Conservation (phyloP, 2,797 vertebrate genomes). For the Chloroceryle amazona region DNA sequence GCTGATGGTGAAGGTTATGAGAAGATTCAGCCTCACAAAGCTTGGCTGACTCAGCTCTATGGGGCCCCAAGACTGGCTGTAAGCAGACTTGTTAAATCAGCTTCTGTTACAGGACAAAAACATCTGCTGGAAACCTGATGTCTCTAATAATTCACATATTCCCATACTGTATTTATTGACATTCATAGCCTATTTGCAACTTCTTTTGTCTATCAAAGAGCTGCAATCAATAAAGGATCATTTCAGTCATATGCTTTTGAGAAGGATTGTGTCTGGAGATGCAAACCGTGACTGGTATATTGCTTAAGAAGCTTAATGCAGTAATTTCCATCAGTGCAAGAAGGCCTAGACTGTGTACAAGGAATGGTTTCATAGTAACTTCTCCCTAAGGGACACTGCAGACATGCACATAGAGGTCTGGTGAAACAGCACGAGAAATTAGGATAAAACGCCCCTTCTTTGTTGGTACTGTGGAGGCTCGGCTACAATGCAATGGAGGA, state of each 20-base stretch:
- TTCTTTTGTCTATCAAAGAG: constrained; percentile 36
- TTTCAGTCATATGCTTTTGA: constrained; percentile 43
- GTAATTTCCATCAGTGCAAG: neutral
- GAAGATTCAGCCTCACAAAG: neutral
- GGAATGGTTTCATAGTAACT: neutral
- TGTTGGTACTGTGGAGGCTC: neutral
- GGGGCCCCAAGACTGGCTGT: constrained; percentile 51
- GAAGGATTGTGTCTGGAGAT: neutral
- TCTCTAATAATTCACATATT: constrained; percentile 68
- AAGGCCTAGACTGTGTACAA: neutral
- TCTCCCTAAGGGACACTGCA: neutral
- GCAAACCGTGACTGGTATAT: neutral
- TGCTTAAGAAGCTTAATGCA: neutral
- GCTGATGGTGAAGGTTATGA: neutral
- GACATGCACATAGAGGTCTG: neutral
- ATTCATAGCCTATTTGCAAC: constrained; percentile 37
- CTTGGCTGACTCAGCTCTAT: neutral
- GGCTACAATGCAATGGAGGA: neutral
- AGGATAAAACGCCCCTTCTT: neutral
- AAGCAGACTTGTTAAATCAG: constrained; percentile 72
- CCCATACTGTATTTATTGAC: constrained; percentile 55
- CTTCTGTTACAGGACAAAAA: constrained; percentile 69
- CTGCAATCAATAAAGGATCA: constrained; percentile 45
- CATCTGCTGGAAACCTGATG: constrained; percentile 70
- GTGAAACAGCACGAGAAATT: neutral